These are phyloP conservation scores for Scophthalmus maximus DNA, from an alignment of 2,113 vertebrate species.

Conservation along the genomic window DNA sequence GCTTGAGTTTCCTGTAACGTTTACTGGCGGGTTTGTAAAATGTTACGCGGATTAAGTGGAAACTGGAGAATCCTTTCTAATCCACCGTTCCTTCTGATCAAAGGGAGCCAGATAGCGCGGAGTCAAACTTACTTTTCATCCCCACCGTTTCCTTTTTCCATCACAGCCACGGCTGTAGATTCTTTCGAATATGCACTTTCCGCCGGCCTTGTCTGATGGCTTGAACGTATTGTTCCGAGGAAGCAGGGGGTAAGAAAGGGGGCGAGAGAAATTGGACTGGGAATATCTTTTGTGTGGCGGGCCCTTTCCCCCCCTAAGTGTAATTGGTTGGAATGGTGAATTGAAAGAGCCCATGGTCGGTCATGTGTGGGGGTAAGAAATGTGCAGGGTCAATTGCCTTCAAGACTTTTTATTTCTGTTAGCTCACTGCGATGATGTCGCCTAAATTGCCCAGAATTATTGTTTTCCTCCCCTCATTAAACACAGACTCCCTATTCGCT, in stretches of 20 bases:
- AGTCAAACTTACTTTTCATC: constrained; percentile 56
- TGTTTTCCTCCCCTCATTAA: constrained; percentile 45
- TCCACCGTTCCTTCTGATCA: constrained; percentile 75
- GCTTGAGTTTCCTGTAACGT: constrained; percentile 40
- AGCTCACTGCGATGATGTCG: constrained; percentile 36
- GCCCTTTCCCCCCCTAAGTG: constrained; percentile 26
- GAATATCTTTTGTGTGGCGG: constrained; percentile 56
- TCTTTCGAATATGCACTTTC: constrained; percentile 59
- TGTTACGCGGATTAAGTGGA: constrained; percentile 70
- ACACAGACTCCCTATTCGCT: constrained; percentile 33
- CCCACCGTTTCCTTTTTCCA: constrained; percentile 30
- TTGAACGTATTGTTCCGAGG: constrained; percentile 21
- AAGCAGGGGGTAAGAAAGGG: constrained; percentile 23
- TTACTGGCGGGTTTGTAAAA: constrained; percentile 63
- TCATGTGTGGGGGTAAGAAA: constrained; percentile 38
- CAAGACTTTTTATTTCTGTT: constrained; percentile 30
- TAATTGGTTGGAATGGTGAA: constrained; percentile 66
- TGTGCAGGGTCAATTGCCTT: constrained; percentile 52
- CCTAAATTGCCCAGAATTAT: constrained; percentile 44
- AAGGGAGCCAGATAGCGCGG: constrained; percentile 67
- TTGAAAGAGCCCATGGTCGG: constrained; percentile 35
- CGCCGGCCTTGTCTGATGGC: constrained; percentile 47
- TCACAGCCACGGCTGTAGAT: constrained; percentile 44
- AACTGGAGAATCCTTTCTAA: constrained; percentile 75
- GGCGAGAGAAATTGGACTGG: constrained; percentile 44